phyloP scores from a whole-genome alignment of 2,797 vertebrate genomes.

The Siniperca undulata region DNA sequence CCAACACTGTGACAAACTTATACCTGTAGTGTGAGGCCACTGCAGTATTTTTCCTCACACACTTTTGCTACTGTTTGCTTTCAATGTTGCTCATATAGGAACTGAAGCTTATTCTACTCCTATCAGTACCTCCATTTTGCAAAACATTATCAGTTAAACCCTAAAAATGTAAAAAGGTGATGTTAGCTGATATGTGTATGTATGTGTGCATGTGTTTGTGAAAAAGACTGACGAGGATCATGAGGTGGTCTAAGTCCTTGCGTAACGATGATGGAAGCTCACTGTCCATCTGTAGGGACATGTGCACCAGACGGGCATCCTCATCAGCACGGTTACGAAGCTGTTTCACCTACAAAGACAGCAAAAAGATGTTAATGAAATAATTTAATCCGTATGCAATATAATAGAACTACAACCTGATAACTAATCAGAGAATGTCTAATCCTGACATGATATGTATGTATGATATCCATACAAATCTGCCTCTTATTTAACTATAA shows the following conservation, averaged over 20 bases:
- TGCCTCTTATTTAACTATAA: background rate
- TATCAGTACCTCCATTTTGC: background rate
- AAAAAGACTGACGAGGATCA: constrained; percentile 89
- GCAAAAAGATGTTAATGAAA: background rate
- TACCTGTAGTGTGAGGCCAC: background rate
- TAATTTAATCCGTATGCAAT: background rate
- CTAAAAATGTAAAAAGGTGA: background rate
- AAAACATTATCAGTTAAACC: background rate
- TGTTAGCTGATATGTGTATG: background rate
- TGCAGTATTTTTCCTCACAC: background rate
- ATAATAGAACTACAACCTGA: background rate
- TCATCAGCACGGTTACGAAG: constrained; percentile 97
- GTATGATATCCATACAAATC: background rate
- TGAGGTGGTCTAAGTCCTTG: constrained; percentile 95
- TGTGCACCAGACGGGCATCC: constrained; percentile 96
- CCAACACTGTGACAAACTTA: background rate
- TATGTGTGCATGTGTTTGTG: background rate
- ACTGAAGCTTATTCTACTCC: background rate
- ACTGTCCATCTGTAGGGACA: constrained; percentile 96
- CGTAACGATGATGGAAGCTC: constrained; percentile 92
- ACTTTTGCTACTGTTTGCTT: background rate
- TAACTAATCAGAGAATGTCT: background rate
- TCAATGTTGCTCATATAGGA: background rate
- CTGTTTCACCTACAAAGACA: constrained; percentile 91
- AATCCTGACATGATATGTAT: background rate